phyloP scores from a whole-genome alignment of 2,888 invertebrate species.

The Synanthedon formicaeformis region DNA sequence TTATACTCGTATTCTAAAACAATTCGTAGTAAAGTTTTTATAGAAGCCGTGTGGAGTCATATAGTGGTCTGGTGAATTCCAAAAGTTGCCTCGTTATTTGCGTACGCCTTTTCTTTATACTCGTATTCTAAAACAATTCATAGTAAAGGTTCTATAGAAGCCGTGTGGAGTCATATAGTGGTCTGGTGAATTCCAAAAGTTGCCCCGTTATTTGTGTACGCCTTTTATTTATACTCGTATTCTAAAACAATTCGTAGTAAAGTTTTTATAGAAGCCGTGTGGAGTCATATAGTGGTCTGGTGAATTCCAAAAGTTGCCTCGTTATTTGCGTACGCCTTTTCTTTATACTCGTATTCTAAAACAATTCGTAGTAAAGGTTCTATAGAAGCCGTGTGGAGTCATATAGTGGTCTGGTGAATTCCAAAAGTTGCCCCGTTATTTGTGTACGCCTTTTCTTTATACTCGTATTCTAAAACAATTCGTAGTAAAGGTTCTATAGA shows the following conservation, averaged over 20 bases:
- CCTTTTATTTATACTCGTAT: too few relatives aligned
- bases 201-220: constrained; percentile 50
- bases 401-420: constrained; percentile 23
- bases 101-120: too few relatives aligned
- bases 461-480: too few relatives aligned
- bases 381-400: background rate
- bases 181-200: constrained; percentile 34
- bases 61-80: constrained; percentile 25
- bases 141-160: too few relatives aligned
- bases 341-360: too few relatives aligned
- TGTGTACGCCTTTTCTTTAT: constrained; percentile 43
- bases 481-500: too few relatives aligned
- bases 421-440: constrained; percentile 49
- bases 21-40: too few relatives aligned
- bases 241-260: too few relatives aligned
- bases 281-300: constrained; percentile 13
- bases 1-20: too few relatives aligned
- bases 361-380: too few relatives aligned
- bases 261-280: too few relatives aligned
- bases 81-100: constrained; percentile 52
- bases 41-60: background rate
- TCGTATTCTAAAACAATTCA: too few relatives aligned
- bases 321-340: constrained; percentile 52
- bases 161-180: constrained; percentile 5
- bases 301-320: constrained; percentile 38